phyloP scores from a whole-genome alignment of 2,888 invertebrate species.

The Leptura quadrifasciata region DNA sequence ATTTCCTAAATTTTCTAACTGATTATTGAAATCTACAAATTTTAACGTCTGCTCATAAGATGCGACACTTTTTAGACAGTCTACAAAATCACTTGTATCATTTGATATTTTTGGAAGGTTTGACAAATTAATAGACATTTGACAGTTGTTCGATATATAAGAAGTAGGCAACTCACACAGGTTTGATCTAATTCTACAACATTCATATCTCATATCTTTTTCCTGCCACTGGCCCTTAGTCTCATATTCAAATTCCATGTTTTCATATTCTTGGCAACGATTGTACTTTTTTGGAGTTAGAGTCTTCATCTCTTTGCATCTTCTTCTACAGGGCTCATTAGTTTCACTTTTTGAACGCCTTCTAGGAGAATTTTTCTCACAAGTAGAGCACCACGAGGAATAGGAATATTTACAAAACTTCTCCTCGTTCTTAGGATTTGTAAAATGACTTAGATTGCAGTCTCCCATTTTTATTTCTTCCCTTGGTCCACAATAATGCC shows the following conservation, averaged over 20 bases:
- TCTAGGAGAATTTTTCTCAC: conserved; percentile 69
- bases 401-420: conserved; percentile 69
- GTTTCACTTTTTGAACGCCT: conserved; percentile 71
- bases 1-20: conserved; percentile 56
- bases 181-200: conserved; percentile 67
- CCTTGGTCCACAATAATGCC: conserved; percentile 40
- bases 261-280: conserved; percentile 69
- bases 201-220: conserved; percentile 62
- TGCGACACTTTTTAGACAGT: conserved; percentile 65
- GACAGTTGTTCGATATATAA: conserved; percentile 72
- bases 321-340: conserved; percentile 67
- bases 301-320: conserved; percentile 71
- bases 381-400: conserved; percentile 71
- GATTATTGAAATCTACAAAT: conserved; percentile 59
- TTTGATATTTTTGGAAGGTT: conserved; percentile 61
- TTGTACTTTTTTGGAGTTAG: conserved; percentile 67
- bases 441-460: conserved; percentile 65
- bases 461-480: conserved; percentile 63
- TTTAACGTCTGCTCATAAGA: conserved; percentile 63
- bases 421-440: conserved; percentile 61
- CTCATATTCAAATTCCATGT: conserved; percentile 70
- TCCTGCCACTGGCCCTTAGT: conserved; percentile 63
- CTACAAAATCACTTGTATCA: conserved; percentile 59
- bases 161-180: conserved; percentile 71
- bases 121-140: conserved; percentile 59